These are phyloP conservation scores for Clusia tigrina DNA, from an alignment of 2,888 invertebrate species.

Conservation along the genomic window DNA sequence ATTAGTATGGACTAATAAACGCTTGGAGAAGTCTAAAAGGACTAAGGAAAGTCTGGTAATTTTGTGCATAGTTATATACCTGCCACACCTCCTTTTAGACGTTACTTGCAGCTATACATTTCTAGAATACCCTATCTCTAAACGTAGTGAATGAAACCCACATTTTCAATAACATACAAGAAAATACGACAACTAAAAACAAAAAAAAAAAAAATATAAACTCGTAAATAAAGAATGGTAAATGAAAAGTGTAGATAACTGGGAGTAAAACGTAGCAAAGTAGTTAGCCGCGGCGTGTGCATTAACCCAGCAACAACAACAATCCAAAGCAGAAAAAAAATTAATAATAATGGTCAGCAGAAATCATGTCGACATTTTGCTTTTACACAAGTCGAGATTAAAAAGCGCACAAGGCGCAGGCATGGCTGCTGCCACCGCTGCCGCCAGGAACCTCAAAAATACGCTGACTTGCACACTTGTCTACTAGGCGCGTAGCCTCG, in stretches of 20 bases:
- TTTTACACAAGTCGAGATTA: slow-evolving; percentile 2
- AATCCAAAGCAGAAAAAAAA: neutral
- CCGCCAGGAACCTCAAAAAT: neutral
- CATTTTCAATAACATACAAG: neutral
- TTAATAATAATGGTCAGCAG: slow-evolving; percentile 2
- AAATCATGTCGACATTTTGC: slow-evolving; percentile 12
- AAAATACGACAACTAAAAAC: neutral
- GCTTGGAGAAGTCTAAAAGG: too few species aligned
- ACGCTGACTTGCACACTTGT: too few species aligned
- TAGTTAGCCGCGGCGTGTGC: too few species aligned
- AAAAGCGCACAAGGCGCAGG: neutral
- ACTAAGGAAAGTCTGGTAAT: too few species aligned
- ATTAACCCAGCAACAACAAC: neutral
- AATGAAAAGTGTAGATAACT: slow-evolving; percentile 3
- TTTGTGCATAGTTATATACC: too few species aligned
- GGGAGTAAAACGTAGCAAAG: neutral
- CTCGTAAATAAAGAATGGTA: neutral
- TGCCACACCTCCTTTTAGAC: too few species aligned
- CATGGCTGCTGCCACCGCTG: neutral
- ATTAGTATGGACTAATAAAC: too few species aligned
- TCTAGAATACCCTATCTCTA: too few species aligned
- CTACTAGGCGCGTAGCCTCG: neutral
- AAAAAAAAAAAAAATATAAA: neutral
- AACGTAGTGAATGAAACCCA: too few species aligned
- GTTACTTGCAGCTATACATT: too few species aligned